Percentiles rank a stretch among this genome's conserved stretches.
These are phyloP conservation scores for Thera obeliscata DNA, from an alignment of 2,888 invertebrate genomes.

Conservation along the genomic window DNA sequence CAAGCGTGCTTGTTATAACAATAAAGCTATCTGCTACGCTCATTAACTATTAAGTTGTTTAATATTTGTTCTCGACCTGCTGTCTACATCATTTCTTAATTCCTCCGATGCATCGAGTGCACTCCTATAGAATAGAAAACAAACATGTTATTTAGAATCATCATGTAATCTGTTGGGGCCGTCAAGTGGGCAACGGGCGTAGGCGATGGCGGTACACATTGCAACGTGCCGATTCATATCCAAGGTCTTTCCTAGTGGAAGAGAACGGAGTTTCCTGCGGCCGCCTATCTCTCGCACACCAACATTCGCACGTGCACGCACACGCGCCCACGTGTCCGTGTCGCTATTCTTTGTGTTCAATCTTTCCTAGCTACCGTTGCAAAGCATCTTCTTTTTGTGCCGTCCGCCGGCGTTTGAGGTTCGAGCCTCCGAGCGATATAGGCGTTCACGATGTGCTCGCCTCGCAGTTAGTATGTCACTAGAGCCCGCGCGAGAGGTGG, in stretches of 20 bases:
- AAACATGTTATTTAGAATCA: constrained; percentile 51
- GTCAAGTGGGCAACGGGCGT: constrained; percentile 79
- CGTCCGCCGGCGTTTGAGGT: constrained; percentile 77
- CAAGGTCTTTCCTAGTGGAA: constrained; percentile 86
- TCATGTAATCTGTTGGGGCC: constrained; percentile 68
- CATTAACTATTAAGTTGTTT: constrained; percentile 64
- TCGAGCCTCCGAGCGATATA: constrained; percentile 76
- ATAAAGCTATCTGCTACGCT: constrained; percentile 71
- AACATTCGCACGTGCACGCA: constrained; percentile 77
- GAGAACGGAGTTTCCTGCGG: constrained; percentile 85
- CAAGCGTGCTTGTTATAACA: constrained; percentile 66
- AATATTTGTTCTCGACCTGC: constrained; percentile 56
- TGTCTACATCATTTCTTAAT: constrained; percentile 39
- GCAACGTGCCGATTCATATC: constrained; percentile 83
- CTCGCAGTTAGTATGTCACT: constrained; percentile 83
- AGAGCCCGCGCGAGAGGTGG: constrained; percentile 81
- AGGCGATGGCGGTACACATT: constrained; percentile 83
- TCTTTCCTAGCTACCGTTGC: constrained; percentile 80
- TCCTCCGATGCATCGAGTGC: constrained; percentile 42
- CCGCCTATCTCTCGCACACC: constrained; percentile 82
- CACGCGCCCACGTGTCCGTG: constrained; percentile 80
- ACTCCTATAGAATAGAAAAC: constrained; percentile 35
- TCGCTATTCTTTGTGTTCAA: constrained; percentile 79
- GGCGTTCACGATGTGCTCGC: constrained; percentile 79
- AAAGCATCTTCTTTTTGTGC: constrained; percentile 81